These are phyloP conservation scores for Andrena bicolor DNA, from an alignment of 2,888 invertebrate genomes.

Conservation along the genomic window DNA sequence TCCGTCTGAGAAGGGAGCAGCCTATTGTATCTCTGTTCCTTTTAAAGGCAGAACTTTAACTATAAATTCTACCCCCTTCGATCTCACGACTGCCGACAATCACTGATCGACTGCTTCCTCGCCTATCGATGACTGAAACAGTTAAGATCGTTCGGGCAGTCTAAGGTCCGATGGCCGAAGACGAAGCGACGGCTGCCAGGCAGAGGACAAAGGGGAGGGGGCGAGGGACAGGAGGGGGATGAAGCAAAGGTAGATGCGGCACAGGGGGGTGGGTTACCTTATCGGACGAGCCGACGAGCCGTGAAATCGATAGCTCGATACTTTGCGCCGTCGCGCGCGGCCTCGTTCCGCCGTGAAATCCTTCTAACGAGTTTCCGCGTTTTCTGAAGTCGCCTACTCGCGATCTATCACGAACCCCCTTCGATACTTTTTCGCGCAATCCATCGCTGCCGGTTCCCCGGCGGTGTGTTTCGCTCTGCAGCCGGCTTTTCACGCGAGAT, in stretches of 20 bases:
- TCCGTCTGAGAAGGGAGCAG: no score
- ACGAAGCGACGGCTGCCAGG: constrained; percentile 42
- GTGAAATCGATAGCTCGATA: constrained; percentile 76
- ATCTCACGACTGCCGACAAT: background rate
- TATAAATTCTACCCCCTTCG: constrained; percentile 37
- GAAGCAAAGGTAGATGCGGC: constrained; percentile 56
- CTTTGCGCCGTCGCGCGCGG: constrained; percentile 73
- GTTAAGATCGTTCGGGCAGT: constrained; percentile 64
- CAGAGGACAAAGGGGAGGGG: background rate
- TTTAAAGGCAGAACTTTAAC: constrained; percentile 42
- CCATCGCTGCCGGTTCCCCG: constrained; percentile 10
- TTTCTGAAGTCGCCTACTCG: constrained; percentile 62
- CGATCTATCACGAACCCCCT: constrained; percentile 56
- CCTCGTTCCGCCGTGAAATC: constrained; percentile 71
- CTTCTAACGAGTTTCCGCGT: constrained; percentile 73
- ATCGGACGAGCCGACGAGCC: constrained; percentile 71
- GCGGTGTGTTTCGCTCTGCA: background rate
- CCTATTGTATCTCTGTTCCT: background rate
- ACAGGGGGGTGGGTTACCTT: constrained; percentile 62
- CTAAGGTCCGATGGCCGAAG: constrained; percentile 68
- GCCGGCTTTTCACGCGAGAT: constrained; percentile 20
- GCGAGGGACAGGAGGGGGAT: background rate
- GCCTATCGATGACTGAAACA: constrained; percentile 49
- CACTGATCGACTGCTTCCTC: constrained; percentile 39
- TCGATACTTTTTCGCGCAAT: constrained; percentile 57